phyloP scores from a whole-genome alignment of 2,113 vertebrate genomes.

The Ceratotherium simum region DNA sequence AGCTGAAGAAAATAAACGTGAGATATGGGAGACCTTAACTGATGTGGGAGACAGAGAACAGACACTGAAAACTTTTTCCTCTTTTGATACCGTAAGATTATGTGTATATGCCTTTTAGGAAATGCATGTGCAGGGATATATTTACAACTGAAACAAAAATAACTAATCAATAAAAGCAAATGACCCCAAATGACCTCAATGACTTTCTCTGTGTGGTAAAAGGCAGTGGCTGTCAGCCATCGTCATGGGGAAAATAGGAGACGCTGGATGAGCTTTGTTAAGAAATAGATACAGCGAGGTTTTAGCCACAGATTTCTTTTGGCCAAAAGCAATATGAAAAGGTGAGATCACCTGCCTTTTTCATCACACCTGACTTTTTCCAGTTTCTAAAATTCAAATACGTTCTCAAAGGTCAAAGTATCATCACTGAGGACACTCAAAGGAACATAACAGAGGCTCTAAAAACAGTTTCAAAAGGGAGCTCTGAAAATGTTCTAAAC shows the following conservation, averaged over 20 bases:
- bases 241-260: background rate
- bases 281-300: background rate
- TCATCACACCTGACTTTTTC: background rate
- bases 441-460: background rate
- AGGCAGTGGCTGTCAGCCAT: background rate
- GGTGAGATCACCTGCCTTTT: constrained; percentile 18
- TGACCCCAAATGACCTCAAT: background rate
- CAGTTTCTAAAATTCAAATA: constrained; percentile 51
- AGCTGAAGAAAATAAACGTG: constrained; percentile 15
- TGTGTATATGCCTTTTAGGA: background rate
- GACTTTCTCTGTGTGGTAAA: background rate
- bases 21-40: background rate
- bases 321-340: background rate
- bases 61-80: background rate
- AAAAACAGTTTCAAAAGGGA: background rate
- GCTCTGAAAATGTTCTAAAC: background rate
- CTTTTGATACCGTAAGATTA: background rate
- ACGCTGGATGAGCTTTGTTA: background rate
- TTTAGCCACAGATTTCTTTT: background rate
- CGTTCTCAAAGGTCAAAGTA: constrained; percentile 8
- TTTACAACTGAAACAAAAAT: constrained; percentile 33
- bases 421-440: background rate
- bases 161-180: background rate
- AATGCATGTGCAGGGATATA: background rate
- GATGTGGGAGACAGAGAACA: background rate